These are phyloP conservation scores for Onthophagus taurus DNA, from an alignment of 1,140 invertebrate genomes.

Conservation along the genomic window DNA sequence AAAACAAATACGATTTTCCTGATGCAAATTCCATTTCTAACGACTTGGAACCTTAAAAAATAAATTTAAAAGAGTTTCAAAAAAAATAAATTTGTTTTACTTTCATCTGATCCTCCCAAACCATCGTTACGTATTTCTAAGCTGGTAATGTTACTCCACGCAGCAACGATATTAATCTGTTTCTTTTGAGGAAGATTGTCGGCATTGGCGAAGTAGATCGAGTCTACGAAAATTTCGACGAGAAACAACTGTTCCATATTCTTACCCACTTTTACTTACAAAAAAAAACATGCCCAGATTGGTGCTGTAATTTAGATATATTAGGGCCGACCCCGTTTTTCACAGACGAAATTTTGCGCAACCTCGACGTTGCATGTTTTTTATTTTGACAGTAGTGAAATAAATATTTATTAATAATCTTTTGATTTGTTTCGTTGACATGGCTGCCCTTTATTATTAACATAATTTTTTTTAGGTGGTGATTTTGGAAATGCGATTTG, in stretches of 20 bases:
- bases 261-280: not conserved
- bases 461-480: constrained; percentile 3
- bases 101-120: constrained; percentile 8
- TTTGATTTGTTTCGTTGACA: constrained; percentile 3
- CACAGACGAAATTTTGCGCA: too few species aligned
- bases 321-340: too few species aligned
- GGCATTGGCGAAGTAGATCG: constrained; percentile 17
- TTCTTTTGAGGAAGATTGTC: constrained; percentile 15
- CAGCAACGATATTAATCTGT: constrained; percentile 19
- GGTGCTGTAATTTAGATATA: too few species aligned
- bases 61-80: not conserved
- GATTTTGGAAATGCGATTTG: too few species aligned
- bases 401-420: too few species aligned
- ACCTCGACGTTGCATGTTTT: too few species aligned
- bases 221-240: constrained; percentile 23
- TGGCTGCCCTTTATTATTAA: constrained; percentile 2
- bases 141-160: constrained; percentile 17
- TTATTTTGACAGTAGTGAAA: too few species aligned
- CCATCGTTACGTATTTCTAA: constrained; percentile 19
- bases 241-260: constrained; percentile 18
- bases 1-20: constrained; percentile 30
- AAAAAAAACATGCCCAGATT: not conserved
- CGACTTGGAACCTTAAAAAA: constrained; percentile 6
- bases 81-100: not conserved
- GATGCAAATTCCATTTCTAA: constrained; percentile 19